phyloP scores from a whole-genome alignment of 2,888 invertebrate species.

The Drosophila fungiperda region DNA sequence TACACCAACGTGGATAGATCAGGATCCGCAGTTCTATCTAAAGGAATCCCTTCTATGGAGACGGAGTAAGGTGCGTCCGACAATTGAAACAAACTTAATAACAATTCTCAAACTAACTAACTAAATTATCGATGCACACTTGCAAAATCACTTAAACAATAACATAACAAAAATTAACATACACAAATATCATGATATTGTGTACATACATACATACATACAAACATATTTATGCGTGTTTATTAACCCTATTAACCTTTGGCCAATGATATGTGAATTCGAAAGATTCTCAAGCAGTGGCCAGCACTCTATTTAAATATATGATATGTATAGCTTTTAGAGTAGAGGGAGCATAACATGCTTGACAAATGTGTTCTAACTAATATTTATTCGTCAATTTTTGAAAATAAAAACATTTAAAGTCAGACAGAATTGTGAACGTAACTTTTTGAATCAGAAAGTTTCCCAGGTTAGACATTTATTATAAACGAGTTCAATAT shows the following conservation, averaged over 20 bases:
- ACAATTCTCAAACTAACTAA: constrained; percentile 2
- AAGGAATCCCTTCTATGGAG: constrained; percentile 58
- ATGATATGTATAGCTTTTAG: neutral
- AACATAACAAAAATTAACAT: neutral
- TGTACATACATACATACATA: neutral
- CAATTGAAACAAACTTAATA: neutral
- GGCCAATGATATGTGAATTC: constrained; percentile 45
- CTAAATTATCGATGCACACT: neutral
- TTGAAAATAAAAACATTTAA: neutral
- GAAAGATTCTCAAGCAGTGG: constrained; percentile 52
- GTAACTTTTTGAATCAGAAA: neutral
- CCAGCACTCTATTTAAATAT: constrained; percentile 22
- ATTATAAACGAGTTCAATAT: neutral
- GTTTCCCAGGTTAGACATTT: neutral
- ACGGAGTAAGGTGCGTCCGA: constrained; percentile 64
- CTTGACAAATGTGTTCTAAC: neutral
- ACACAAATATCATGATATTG: constrained; percentile 4
- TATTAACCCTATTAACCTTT: constrained; percentile 70
- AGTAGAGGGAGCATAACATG: neutral
- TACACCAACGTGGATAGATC: constrained; percentile 65
- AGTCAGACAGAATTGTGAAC: neutral
- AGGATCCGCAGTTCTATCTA: constrained; percentile 45
- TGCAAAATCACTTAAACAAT: neutral
- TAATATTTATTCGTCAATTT: neutral
- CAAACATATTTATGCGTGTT: constrained; percentile 27